Evolutionary conservation across 1,140 invertebrate genomes (phyloP), one percentile per base, ranked within the genome.

Genomic region (Armadillidium nasatum): DNA sequence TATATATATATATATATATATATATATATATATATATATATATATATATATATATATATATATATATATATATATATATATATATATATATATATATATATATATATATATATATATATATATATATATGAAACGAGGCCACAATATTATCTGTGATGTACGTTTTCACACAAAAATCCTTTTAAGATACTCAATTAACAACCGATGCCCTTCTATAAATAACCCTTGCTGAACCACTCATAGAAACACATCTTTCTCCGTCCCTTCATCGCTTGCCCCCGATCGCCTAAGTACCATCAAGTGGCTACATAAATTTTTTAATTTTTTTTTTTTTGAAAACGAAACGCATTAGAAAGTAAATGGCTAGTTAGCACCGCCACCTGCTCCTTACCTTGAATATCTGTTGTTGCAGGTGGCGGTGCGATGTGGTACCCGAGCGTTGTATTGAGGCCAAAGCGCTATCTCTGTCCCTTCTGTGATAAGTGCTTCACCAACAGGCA

Each of bases 401-500:
- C 74, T 79, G 71, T 79, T 79, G 75, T 79, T 79, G 75, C 78
- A 79, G 78, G 78, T 74, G 72, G 71, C 74, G 74, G 74, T 74
- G 75, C 44, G 46, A 44, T 79, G 45, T 79, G 78, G 78, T 79
- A 79, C 78, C 78, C 78, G 19, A 74, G 72, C 66, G 78, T 79
- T 13, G 71, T 79, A 72, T 72, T 79, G 72, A 72, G 78, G n/a
- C 78, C 78, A 67, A 79, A 79, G 78, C 76, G 74, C 67, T 79
- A 79, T 75, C 71, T 76, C 67, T 79, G 78, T 68, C 78, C 78
- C 75, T 79, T 79, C 75, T 79, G 78, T 74, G 78, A 79, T 66
- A 76, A 79, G 68, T 76, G 78, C 75, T 79, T 79, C 75, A 79
- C 78, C 78, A 79, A 79, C 72, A 71, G 78, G 7, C 78, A 79